These are phyloP conservation scores for Porites lutea DNA, from an alignment of 64 coral and sea anemone genomes.

Conservation along the genomic window DNA sequence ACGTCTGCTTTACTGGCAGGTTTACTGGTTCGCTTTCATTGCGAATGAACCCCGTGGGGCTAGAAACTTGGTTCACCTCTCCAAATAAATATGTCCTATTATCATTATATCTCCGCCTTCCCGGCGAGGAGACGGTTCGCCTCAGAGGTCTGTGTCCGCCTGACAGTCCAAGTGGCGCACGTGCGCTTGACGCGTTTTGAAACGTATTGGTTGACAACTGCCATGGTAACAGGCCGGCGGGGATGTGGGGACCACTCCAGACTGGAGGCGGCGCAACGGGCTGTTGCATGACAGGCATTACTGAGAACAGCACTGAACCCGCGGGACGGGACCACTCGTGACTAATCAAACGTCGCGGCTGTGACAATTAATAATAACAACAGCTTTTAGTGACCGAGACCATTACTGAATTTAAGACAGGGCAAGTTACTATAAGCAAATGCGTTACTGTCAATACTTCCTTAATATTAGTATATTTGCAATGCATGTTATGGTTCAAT, in stretches of 20 bases:
- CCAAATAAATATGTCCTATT: slow-evolving; percentile 33
- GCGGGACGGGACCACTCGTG: slow-evolving; percentile 91
- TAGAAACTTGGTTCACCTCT: slow-evolving; percentile 22
- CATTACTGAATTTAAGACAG: too few relatives aligned
- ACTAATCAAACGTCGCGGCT: slow-evolving; percentile 81
- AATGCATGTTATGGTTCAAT: too few relatives aligned
- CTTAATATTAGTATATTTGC: too few relatives aligned
- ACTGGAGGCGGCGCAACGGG: slow-evolving; percentile 81
- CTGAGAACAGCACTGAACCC: slow-evolving; percentile 91
- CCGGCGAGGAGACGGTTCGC: slow-evolving; percentile 59
- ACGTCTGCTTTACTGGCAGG: slow-evolving; percentile 54
- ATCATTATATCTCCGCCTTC: slow-evolving; percentile 27
- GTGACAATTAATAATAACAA: neutral
- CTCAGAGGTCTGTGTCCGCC: slow-evolving; percentile 19
- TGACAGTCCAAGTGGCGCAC: neutral
- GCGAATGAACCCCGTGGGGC: slow-evolving; percentile 35
- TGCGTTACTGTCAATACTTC: too few relatives aligned
- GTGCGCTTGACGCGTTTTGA: neutral
- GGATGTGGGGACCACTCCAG: slow-evolving; percentile 90
- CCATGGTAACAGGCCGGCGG: slow-evolving; percentile 87
- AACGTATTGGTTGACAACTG: slow-evolving; percentile 54
- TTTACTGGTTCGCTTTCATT: slow-evolving; percentile 6
- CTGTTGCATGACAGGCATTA: slow-evolving; percentile 96
- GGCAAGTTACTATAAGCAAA: too few relatives aligned
- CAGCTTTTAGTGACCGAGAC: neutral